Conservation (phyloP, 1,140 invertebrate species). For the Drosophila pectinifera region DNA sequence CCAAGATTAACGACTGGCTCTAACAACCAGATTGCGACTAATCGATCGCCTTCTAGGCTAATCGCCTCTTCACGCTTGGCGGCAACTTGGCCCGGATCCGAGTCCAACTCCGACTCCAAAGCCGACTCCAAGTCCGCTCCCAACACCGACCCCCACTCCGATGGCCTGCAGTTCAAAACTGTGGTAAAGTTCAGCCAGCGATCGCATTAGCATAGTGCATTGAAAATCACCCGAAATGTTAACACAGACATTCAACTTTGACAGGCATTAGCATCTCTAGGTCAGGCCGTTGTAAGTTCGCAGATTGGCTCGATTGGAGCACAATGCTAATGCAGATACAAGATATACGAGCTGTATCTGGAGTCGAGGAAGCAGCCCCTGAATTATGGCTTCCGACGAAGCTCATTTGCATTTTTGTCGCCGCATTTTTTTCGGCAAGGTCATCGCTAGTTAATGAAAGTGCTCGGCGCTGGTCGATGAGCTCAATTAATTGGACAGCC, state of each 20-base stretch:
- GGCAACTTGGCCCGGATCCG: conserved; percentile 50
- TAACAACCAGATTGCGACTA: conserved; percentile 61
- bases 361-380: conserved; percentile 40
- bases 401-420: conserved; percentile 61
- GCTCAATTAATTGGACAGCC: conserved; percentile 68
- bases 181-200: conserved; percentile 66
- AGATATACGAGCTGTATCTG: conserved; percentile 14
- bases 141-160: conserved; percentile 19
- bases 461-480: conserved; percentile 48
- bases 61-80: conserved; percentile 62
- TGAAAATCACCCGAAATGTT: conserved; percentile 62
- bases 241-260: conserved; percentile 77
- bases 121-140: neutral
- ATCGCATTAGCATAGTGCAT: conserved; percentile 46
- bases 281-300: conserved; percentile 49
- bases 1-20: conserved; percentile 30
- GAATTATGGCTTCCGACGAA: conserved; percentile 53
- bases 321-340: conserved; percentile 51
- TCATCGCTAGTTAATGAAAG: conserved; percentile 70
- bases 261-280: conserved; percentile 72
- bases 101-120: neutral
- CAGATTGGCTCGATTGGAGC: conserved; percentile 52
- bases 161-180: conserved; percentile 45
- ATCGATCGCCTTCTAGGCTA: conserved; percentile 73
- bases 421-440: conserved; percentile 64